Base-by-base conservation (phyloP, 2,113 vertebrate genomes). In the Misgurnus anguillicaudatus region DNA sequence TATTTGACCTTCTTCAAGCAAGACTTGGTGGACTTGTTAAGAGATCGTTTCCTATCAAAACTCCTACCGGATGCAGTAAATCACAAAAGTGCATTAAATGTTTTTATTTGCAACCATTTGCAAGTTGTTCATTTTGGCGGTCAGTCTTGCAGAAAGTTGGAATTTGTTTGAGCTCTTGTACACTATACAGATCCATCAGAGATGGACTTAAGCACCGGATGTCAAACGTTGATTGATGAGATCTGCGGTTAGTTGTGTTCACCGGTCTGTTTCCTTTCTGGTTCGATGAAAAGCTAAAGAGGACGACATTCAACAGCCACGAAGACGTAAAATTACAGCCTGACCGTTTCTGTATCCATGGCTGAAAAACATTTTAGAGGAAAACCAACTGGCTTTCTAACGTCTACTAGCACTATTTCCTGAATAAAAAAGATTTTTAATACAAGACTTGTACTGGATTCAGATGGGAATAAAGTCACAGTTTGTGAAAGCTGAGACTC, bases 131-230 rank as follows among this genome's bases (percentile, higher is more conserved):
- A 82, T 84, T 81, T 78, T 58, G 39, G 58, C 73, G 48, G 75
- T 55, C 48, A 75, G 47, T 81, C 79, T 70, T 84, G 64, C 70
- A 75, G 83, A 81, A 81, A 70, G 83, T 77, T 81, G 60, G 69
- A 75, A 78, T 81, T 70, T 84, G 83, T 75, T 78, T 78, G 70
- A 81, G 75, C 39, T 58, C 79, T 78, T 81, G 57, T 41, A 53
- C 48, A 42, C 47, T 65, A 31, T 57, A 45, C 64, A 69, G 67
- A 82, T 74, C 70, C 75, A 70, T 70, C 63, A 63, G 41, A 63
- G 53, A 70, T 58, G 3, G 64, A 39, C 38, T 67, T 76, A 82
- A 84, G 77, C 70, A 79, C 71, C 38, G 76, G 80, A 76, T 84
- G 80, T 58, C 63, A 63, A 55, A 41, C 53, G 38, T 36, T 84